Percentiles rank a stretch among this genome's conserved stretches.
Evolutionary conservation across 2,113 vertebrate genomes (phyloP).

Genomic region (Naja naja): DNA sequence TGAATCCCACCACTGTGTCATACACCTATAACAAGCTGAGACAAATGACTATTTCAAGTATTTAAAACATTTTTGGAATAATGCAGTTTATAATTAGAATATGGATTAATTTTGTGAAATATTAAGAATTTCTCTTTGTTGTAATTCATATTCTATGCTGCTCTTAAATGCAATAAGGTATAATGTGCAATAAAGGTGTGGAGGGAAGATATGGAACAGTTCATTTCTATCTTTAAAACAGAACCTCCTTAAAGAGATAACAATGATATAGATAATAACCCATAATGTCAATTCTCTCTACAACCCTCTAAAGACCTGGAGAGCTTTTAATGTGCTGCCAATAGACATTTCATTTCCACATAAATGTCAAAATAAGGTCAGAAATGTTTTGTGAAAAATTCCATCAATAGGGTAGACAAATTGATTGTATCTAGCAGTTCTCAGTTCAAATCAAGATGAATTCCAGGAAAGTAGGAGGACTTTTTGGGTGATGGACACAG

Average conservation of each 20-base stretch:
- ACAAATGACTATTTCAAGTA: not conserved
- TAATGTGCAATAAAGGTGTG: not conserved
- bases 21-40: not conserved
- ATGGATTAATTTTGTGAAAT: not conserved
- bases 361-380: constrained; percentile 14
- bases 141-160: not conserved
- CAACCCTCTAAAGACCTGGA: not conserved
- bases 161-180: not conserved
- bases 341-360: constrained; percentile 6
- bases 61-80: not conserved
- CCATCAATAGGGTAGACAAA: not conserved
- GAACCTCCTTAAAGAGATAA: not conserved
- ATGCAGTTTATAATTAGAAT: constrained; percentile 1
- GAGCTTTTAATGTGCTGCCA: constrained; percentile 13
- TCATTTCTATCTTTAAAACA: not conserved
- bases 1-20: too few relatives aligned
- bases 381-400: constrained; percentile 6
- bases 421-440: not conserved
- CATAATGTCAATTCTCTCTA: not conserved
- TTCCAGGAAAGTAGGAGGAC: not conserved
- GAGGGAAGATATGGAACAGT: not conserved
- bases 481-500: not conserved
- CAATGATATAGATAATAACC: not conserved
- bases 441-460: constrained; percentile 3
- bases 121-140: not conserved